Evolutionary conservation across 2,797 vertebrate genomes (phyloP).

Genomic region (Eulemur rubriventer): DNA sequence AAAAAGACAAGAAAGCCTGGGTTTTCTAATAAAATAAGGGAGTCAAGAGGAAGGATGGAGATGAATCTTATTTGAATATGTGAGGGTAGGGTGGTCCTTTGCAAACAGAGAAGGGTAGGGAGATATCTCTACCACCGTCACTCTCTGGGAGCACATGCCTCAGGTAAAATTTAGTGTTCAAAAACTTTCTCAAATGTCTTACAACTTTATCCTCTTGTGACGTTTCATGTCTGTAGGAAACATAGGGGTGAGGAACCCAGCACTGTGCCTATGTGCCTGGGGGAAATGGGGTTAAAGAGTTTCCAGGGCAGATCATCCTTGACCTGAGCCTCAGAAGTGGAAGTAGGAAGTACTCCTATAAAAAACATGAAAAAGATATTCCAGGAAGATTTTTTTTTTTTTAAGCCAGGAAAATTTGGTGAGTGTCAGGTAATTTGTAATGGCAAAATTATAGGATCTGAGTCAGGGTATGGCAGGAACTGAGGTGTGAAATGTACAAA

Average conservation of each 20-base stretch:
- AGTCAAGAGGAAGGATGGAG: not conserved
- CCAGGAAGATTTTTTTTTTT: not conserved
- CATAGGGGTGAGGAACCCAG: not conserved
- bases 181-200: not conserved
- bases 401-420: not conserved
- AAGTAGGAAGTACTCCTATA: not conserved
- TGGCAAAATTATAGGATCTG: not conserved
- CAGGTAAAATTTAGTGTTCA: not conserved
- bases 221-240: not conserved
- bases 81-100: not conserved
- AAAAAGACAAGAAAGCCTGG: not conserved
- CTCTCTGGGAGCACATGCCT: not conserved
- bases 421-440: not conserved
- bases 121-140: not conserved
- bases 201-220: not conserved
- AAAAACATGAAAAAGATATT: not conserved
- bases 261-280: rapidly evolving
- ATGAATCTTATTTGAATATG: not conserved
- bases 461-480: not conserved
- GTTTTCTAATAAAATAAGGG: not conserved
- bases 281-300: not conserved
- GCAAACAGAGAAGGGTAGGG: not conserved
- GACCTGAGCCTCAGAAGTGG: not conserved
- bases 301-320: not conserved
- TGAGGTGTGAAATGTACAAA: not conserved